Evolutionary conservation across 2,113 vertebrate genomes (phyloP).

Genomic region (Leptobrachium ailaonicum): DNA sequence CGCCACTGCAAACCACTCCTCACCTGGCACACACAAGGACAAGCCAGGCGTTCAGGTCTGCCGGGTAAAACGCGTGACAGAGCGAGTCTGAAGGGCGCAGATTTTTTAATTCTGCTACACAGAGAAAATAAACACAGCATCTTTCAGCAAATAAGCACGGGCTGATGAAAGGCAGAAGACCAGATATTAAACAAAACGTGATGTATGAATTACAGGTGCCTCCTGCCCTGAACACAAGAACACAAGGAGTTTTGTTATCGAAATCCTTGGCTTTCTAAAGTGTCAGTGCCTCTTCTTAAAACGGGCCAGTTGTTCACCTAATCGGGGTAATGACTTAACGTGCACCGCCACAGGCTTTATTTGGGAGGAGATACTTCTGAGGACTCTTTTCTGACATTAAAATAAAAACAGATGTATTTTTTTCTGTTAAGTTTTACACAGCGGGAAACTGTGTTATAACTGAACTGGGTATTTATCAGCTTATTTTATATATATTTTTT

Average conservation of each 20-base stretch:
- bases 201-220: constrained; percentile 32
- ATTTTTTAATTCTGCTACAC: constrained; percentile 4
- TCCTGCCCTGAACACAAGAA: constrained; percentile 20
- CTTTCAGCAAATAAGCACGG: constrained; percentile 24
- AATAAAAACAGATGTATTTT: too few relatives aligned
- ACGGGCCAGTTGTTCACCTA: background rate
- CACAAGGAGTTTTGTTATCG: constrained; percentile 9
- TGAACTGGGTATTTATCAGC: too few relatives aligned
- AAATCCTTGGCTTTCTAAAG: constrained; percentile 2
- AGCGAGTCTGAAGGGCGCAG: background rate
- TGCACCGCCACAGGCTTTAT: too few relatives aligned
- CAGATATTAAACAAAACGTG: constrained; percentile 47
- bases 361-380: too few relatives aligned
- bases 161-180: constrained; percentile 47
- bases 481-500: too few relatives aligned
- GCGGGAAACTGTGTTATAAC: too few relatives aligned
- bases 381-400: too few relatives aligned
- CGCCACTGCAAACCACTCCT: background rate
- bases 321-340: too few relatives aligned
- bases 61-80: constrained; percentile 1
- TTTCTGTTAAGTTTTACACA: too few relatives aligned
- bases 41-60: background rate
- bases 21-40: background rate
- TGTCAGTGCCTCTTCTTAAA: constrained; percentile 3
- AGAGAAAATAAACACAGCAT: constrained; percentile 29